These are phyloP conservation scores for Aelia acuminata DNA, from an alignment of 2,888 invertebrate genomes.

Conservation along the genomic window DNA sequence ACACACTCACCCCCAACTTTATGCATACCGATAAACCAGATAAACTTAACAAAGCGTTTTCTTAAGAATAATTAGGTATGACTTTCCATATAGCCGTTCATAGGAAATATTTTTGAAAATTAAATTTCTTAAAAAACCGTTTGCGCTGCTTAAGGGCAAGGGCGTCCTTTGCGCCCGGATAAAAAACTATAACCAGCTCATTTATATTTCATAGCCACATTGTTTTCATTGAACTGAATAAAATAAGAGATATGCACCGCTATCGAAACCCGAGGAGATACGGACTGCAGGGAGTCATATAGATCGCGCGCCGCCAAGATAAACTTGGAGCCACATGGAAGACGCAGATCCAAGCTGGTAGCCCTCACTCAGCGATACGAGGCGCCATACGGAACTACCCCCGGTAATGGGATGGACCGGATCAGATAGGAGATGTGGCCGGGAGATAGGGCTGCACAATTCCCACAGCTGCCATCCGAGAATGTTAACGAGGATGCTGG, in stretches of 20 bases:
- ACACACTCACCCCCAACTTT: too few species aligned
- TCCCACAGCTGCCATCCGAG: conserved; percentile 35
- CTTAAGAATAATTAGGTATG: too few species aligned
- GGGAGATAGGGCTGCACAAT: background rate
- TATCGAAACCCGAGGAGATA: background rate
- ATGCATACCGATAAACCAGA: too few species aligned
- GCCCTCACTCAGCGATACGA: background rate
- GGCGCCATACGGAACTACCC: conserved; percentile 46
- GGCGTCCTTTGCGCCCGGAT: too few species aligned
- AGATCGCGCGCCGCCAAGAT: background rate
- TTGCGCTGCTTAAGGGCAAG: too few species aligned
- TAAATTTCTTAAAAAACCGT: too few species aligned
- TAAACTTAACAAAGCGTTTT: too few species aligned
- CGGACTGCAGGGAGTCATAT: background rate
- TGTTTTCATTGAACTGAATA: background rate
- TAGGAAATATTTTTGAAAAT: too few species aligned
- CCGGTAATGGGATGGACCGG: background rate
- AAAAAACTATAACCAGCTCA: too few species aligned
- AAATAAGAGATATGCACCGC: background rate
- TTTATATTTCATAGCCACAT: too few species aligned
- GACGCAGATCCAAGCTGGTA: background rate
- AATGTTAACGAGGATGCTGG: conserved; percentile 20
- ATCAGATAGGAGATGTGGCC: conserved; percentile 24
- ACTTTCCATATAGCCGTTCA: too few species aligned
- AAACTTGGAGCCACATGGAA: background rate